Evolutionary conservation across 2,113 vertebrate genomes (phyloP).

Genomic region (Pedionomus torquatus): DNA sequence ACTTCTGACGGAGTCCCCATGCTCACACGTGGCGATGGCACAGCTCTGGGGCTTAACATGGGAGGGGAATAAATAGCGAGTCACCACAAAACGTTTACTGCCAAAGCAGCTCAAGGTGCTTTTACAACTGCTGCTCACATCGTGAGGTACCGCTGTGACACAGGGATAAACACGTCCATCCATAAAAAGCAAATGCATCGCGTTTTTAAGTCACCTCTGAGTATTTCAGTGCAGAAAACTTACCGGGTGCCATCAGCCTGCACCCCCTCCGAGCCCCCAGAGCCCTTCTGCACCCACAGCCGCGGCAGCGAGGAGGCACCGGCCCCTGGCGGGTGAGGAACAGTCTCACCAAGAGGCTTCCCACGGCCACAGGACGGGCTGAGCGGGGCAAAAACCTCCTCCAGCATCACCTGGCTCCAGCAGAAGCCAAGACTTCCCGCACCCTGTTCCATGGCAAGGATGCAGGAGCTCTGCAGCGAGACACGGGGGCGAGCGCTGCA

Average conservation of each 20-base stretch:
- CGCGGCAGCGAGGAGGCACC: rapidly evolving
- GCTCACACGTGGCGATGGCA: background rate
- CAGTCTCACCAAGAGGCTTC: rapidly evolving
- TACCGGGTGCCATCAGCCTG: rapidly evolving
- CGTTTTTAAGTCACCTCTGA: background rate
- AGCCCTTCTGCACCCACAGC: background rate
- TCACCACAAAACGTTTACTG: background rate
- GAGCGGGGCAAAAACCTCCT: background rate
- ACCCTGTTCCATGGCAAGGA: background rate
- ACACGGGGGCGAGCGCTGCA: rapidly evolving
- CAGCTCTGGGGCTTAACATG: background rate
- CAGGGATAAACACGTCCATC: background rate
- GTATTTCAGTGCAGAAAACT: background rate
- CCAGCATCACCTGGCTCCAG: background rate
- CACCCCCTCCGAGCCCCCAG: rapidly evolving
- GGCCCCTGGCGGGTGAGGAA: rapidly evolving
- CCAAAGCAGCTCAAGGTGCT: background rate
- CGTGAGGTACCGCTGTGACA: background rate
- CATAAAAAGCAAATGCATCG: background rate
- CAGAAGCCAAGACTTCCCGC: rapidly evolving
- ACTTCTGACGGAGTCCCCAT: rapidly evolving
- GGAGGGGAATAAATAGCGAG: background rate
- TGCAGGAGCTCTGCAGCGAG: background rate
- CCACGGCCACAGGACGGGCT: background rate
- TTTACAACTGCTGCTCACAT: background rate